A percentile compares a stretch with the other conserved stretches of the same genome.
Conservation (phyloP, 2,797 vertebrate genomes). For the Hydrophis major region DNA sequence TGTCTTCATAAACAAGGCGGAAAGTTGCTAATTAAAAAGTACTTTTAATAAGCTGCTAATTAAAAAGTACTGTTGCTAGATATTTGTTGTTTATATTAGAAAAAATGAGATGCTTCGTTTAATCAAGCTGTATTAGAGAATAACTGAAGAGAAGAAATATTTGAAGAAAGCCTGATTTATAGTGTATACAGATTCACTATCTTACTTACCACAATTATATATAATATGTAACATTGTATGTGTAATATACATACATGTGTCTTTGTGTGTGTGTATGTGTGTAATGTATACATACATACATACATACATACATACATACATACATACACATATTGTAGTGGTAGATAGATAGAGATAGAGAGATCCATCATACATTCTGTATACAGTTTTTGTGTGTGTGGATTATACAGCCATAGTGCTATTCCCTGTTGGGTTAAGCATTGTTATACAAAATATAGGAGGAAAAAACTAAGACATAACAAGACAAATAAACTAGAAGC, state of each 20-base stretch:
- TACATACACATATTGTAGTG: too few relatives aligned
- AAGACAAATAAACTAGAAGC: neutral
- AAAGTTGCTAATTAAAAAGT: constrained; percentile 41
- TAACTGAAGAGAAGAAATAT: constrained; percentile 10
- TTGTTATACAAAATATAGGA: neutral
- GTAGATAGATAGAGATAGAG: too few relatives aligned
- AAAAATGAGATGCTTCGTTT: constrained; percentile 29
- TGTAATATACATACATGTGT: neutral
- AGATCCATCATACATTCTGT: neutral
- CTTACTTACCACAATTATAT: neutral
- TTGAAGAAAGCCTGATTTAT: constrained; percentile 18
- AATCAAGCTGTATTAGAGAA: constrained; percentile 37
- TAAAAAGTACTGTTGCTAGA: constrained; percentile 39
- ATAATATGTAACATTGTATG: neutral
- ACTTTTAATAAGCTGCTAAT: constrained; percentile 54
- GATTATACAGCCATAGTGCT: neutral
- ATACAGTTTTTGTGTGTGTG: neutral
- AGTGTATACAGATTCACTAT: neutral
- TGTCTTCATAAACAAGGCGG: neutral
- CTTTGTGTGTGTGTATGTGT: too few relatives aligned
- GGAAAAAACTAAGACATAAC: neutral
- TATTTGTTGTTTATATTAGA: constrained; percentile 33
- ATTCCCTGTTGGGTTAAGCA: neutral
- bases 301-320: neutral
- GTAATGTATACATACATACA: too few relatives aligned